These are phyloP conservation scores for Ascidia mentula DNA, from an alignment of 23 tunicate species.

Conservation along the genomic window DNA sequence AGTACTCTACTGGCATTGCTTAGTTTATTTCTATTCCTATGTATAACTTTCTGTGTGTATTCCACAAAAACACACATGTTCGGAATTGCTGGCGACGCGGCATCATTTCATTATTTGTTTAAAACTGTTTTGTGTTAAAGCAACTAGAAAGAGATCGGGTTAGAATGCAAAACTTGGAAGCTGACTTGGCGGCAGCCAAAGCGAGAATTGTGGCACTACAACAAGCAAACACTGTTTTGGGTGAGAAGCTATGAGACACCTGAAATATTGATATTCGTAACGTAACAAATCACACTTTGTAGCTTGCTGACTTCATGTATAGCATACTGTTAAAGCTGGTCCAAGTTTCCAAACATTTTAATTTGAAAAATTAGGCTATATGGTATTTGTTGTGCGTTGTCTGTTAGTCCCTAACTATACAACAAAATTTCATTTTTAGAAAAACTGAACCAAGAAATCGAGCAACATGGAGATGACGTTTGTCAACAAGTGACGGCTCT, in stretches of 20 bases:
- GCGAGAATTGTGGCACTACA: constrained; percentile 52
- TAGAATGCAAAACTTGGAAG: constrained; percentile 31
- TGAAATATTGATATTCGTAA: too few species aligned
- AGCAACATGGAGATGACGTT: constrained; percentile 69
- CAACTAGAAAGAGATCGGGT: constrained; percentile 44
- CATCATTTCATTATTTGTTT: too few species aligned
- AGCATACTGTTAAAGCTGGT: too few species aligned
- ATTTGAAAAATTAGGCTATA: too few species aligned
- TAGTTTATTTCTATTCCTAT: neutral
- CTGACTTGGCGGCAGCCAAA: constrained; percentile 57
- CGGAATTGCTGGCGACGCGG: too few species aligned
- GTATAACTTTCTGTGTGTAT: neutral
- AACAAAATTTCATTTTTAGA: constrained; percentile 42
- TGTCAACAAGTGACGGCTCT: constrained; percentile 47
- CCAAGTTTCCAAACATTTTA: too few species aligned
- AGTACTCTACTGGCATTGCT: neutral
- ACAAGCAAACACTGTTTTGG: constrained; percentile 61
- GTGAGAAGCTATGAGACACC: too few species aligned
- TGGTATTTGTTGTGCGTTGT: too few species aligned
- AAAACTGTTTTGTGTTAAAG: constrained; percentile 11
- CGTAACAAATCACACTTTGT: neutral
- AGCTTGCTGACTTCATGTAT: too few species aligned
- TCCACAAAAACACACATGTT: neutral
- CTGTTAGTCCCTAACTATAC: too few species aligned
- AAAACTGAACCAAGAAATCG: constrained; percentile 55